Evolutionary conservation across 2,888 invertebrate species (phyloP), one percentile per base, ranked within the genome.

Genomic region (Stomorhina lunata): DNA sequence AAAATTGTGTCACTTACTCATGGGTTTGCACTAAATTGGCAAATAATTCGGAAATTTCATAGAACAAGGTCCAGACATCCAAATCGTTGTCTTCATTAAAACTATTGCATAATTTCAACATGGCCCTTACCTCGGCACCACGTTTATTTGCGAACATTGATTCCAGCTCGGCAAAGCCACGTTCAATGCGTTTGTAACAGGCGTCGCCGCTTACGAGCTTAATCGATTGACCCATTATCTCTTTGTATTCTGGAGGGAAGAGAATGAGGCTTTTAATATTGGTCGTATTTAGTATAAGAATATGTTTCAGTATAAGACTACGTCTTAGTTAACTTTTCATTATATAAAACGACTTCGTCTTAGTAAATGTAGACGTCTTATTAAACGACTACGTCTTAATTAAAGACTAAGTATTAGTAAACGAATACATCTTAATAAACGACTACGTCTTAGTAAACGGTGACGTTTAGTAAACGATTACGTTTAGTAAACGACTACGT

Each of bases 211-310:
- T 89, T 66, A 90, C 85, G 25, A 86, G 55, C 2, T 82, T 80
- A 12, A 91, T 89, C 0, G 91, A 90, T 68, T 88, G 80, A 0
- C 90, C 91, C 25, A 88, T 88, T 1, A 91, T 85, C 84, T 90
- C 91, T 75, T 91, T 90, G 85, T 91, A 91, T 81, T 91, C 91
- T 90, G 45, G 2, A 68, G 32, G 6, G 53, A 22, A 59, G 2
- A 22, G 50, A 32, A 20, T 37, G n/a, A n/a, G n/a, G n/a, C n/a
- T n/a, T n/a, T n/a, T n/a, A n/a, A n/a, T n/a, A n/a, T n/a, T n/a
- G n/a, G n/a, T n/a, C n/a, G n/a, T n/a, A n/a, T n/a, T n/a, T n/a
- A n/a, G n/a, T n/a, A n/a, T n/a, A n/a, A n/a, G n/a, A n/a, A n/a
- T n/a, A n/a, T n/a, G n/a, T n/a, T n/a, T n/a, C n/a, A n/a, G n/a